Evolutionary conservation across 2,113 vertebrate species (phyloP).

Genomic region (Tylochromis polylepis): DNA sequence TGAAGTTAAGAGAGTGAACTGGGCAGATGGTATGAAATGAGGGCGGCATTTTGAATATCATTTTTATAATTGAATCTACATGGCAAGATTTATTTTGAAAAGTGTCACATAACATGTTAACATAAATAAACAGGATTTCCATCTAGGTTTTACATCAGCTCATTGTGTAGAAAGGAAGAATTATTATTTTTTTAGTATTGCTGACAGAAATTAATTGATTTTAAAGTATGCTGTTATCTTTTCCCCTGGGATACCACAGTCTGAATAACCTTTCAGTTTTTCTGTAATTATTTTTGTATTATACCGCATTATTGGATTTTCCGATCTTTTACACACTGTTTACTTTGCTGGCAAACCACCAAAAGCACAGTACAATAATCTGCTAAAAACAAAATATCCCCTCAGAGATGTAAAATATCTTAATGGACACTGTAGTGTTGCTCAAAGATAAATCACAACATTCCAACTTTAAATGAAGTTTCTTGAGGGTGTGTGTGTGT

Average conservation of each 20-base stretch:
- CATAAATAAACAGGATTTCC: not conserved
- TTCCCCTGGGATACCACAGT: not conserved
- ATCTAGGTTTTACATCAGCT: not conserved
- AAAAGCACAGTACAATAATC: not conserved
- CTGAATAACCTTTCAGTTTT: not conserved
- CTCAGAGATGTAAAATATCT: not conserved
- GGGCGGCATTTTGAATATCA: not conserved
- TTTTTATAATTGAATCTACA: not conserved
- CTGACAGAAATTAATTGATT: not conserved
- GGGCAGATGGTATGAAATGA: not conserved
- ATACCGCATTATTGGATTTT: not conserved
- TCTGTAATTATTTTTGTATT: not conserved
- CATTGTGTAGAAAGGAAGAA: not conserved
- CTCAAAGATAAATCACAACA: not conserved
- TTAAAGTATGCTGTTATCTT: not conserved
- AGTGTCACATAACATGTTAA: not conserved
- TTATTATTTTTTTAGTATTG: not conserved
- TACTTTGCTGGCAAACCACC: not conserved
- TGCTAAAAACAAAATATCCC: not conserved
- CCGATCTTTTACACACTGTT: not conserved
- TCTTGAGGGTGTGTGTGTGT: not conserved
- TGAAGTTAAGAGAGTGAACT: not conserved
- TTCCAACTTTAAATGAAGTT: conserved; percentile 8
- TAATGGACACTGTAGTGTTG: not conserved
- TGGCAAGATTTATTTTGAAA: not conserved